Conservation (phyloP, 2,113 vertebrate genomes). For the Piliocolobus tephrosceles region DNA sequence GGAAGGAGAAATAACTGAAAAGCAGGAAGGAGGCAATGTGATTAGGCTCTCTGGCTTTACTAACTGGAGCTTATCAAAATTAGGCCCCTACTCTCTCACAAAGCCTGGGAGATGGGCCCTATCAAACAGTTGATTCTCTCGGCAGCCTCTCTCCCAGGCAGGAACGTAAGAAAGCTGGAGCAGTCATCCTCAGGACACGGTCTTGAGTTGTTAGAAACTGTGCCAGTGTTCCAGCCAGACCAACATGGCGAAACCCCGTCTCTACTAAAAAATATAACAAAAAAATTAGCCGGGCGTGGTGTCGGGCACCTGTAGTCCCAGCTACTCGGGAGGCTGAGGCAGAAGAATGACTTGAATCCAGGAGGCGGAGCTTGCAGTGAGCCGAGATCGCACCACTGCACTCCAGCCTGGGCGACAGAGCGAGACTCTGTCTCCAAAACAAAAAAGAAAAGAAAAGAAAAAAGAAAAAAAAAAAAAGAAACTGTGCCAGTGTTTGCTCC, state of each 20-base stretch:
- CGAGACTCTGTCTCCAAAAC: too few relatives aligned
- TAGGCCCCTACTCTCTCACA: not conserved
- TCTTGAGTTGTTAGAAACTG: not conserved
- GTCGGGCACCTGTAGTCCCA: too few relatives aligned
- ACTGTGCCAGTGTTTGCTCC: not conserved
- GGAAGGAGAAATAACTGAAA: not conserved
- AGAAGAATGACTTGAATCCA: too few relatives aligned
- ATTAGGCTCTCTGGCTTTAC: not conserved
- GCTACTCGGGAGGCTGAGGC: too few relatives aligned
- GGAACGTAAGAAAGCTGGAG: not conserved
- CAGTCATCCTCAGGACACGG: not conserved
- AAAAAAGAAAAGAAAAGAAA: too few relatives aligned
- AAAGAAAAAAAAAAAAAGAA: not conserved
- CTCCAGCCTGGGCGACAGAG: too few relatives aligned
- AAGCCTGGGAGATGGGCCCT: not conserved
- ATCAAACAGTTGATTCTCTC: not conserved
- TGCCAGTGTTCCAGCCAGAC: not conserved
- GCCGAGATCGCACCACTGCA: too few relatives aligned
- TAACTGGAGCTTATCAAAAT: not conserved
- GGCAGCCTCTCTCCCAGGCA: not conserved
- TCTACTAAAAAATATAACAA: too few relatives aligned
- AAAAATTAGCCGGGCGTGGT: too few relatives aligned
- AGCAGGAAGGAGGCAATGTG: fast-evolving
- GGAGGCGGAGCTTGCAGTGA: too few relatives aligned
- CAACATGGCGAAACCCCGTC: too few relatives aligned